Evolutionary conservation across 2,797 vertebrate genomes (phyloP), one percentile per base, ranked within the genome.

Genomic region (Rhynchotus rufescens): DNA sequence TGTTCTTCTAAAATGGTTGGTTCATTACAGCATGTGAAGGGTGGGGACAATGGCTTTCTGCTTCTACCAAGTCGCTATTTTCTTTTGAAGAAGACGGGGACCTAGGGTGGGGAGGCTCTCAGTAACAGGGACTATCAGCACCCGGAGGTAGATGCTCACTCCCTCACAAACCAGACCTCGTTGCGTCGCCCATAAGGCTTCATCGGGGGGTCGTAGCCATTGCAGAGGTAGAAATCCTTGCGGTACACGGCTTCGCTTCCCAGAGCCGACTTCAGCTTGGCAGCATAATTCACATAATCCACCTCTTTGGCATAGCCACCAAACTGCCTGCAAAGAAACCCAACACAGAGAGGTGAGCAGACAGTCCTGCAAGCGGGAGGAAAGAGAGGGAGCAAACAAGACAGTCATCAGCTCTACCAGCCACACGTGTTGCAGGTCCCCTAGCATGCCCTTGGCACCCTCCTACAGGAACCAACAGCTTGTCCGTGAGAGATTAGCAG

Each of bases 91-190:
- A 89, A 28, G 40, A 57, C 8, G 68, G 38, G 23, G 15, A 72
- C 38, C 62, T 4, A 47, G 79, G 2, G 1, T 19, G 52, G 21
- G 56, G 68, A 89, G 16, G 12, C 74, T 74, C 71, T 47, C 67
- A 89, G 60, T 17, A 36, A 60, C 32, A 75, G 32, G 28, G 52
- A 30, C 15, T 69, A 88, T 86, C 47, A 90, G 7, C 42, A 38
- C 0, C 0, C 36, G n/a, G 40, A 87, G 52, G 60, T 65, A 79
- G 17, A 42, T 2, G 51, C 73, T 98, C 95, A 98, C 49, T 98
- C 97, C 17, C 99, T 99, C 94, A 99, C 95, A 81, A 99, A 98
- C 99, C 99, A 99, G 92, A 99, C 97, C 96, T 99, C 99, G 8
- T 99, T 99, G 77, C 98, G 98, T 26, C 99, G 98, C 83, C 98